phyloP scores from a whole-genome alignment of 2,888 invertebrate species.

The Eupelmus urozonus region DNA sequence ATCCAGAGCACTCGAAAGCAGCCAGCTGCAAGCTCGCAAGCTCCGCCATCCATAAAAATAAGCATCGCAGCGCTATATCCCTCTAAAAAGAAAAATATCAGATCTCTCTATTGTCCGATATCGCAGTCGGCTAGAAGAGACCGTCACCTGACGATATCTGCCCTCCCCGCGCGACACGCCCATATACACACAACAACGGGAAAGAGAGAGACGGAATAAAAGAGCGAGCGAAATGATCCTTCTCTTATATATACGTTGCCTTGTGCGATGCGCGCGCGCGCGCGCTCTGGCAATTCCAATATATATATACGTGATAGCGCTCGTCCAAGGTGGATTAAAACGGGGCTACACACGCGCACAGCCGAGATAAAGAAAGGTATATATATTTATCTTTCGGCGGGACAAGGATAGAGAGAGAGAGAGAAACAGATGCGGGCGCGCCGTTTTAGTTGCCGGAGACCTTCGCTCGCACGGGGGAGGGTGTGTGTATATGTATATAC shows the following conservation, averaged over 20 bases:
- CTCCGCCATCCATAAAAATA: too few species aligned
- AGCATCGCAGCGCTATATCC: too few species aligned
- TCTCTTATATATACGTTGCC: too few species aligned
- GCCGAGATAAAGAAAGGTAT: slow-evolving; percentile 21
- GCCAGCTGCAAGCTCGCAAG: too few species aligned
- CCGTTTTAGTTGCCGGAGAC: background rate
- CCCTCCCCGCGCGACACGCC: slow-evolving; percentile 10
- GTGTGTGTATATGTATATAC: background rate
- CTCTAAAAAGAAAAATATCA: background rate
- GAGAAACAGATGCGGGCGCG: background rate
- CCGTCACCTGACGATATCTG: slow-evolving; percentile 2
- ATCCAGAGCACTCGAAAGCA: too few species aligned
- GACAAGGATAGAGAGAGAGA: background rate
- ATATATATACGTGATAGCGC: slow-evolving; percentile 32
- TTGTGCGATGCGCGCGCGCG: background rate
- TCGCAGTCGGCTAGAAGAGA: too few species aligned
- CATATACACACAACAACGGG: background rate
- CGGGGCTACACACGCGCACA: background rate
- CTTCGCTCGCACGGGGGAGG: background rate
- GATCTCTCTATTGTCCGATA: background rate
- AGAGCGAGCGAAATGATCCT: too few species aligned
- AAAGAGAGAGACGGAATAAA: too few species aligned
- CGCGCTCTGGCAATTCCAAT: slow-evolving; percentile 13
- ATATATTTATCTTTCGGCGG: slow-evolving; percentile 14
- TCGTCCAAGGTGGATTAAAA: slow-evolving; percentile 42